Evolutionary conservation across 2,113 vertebrate species (phyloP).

Genomic region (Murina feae): DNA sequence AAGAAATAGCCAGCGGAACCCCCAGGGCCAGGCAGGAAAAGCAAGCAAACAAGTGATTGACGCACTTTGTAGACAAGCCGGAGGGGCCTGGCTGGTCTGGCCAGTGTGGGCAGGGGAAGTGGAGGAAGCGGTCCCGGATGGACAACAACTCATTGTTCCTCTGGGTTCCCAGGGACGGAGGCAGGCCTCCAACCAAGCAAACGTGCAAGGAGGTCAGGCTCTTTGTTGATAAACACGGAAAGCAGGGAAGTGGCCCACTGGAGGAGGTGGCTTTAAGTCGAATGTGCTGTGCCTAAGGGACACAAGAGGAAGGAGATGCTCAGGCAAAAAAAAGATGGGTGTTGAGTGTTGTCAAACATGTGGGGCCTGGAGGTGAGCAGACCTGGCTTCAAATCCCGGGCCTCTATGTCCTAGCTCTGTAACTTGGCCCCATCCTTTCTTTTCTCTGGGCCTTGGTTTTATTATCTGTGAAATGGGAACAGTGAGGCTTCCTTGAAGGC

Average conservation of each 20-base stretch:
- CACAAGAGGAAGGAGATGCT: background rate
- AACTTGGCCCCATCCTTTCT: background rate
- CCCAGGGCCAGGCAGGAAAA: slow-evolving; percentile 54
- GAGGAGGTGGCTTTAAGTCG: background rate
- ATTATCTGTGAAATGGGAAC: background rate
- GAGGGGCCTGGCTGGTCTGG: background rate
- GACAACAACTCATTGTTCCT: slow-evolving; percentile 52
- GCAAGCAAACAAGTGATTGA: slow-evolving; percentile 67
- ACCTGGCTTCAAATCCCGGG: background rate
- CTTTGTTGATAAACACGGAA: slow-evolving; percentile 47
- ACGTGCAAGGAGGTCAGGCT: background rate
- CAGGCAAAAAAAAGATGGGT: background rate
- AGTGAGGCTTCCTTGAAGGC: background rate
- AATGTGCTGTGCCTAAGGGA: background rate
- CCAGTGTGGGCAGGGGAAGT: slow-evolving; percentile 16
- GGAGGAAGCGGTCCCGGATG: slow-evolving; percentile 56
- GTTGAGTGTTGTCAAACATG: background rate
- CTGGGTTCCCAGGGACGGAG: slow-evolving; percentile 61
- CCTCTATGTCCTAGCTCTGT: background rate
- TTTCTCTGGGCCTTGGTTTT: background rate
- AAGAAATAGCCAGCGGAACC: slow-evolving; percentile 50
- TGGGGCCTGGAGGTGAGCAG: background rate
- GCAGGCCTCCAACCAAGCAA: slow-evolving; percentile 11
- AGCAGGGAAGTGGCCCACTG: slow-evolving; percentile 42
- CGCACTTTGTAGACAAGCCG: slow-evolving; percentile 54